These are phyloP conservation scores for Oryctes rhinoceros DNA, from an alignment of 1,140 invertebrate genomes.

Conservation along the genomic window DNA sequence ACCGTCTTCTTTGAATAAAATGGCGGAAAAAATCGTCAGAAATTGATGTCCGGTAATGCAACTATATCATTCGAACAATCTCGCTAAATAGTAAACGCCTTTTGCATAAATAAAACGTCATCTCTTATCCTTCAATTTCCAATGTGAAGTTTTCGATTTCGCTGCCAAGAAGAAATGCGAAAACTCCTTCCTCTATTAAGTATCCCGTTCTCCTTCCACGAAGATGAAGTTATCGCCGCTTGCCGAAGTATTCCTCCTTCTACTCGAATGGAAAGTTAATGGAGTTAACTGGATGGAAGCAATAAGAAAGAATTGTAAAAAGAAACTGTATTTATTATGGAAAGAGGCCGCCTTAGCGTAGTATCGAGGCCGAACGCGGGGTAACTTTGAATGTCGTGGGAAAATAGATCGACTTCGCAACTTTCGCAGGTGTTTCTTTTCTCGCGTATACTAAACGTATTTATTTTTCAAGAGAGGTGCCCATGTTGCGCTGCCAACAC, in stretches of 20 bases:
- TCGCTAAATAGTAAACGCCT: too few species aligned
- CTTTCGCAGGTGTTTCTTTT: slow-evolving; percentile 5
- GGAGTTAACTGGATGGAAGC: neutral
- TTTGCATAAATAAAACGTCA: too few species aligned
- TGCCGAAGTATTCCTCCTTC: neutral
- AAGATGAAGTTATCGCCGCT: slow-evolving; percentile 10
- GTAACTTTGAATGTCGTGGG: slow-evolving; percentile 8
- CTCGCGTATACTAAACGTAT: neutral
- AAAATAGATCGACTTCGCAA: slow-evolving; percentile 9
- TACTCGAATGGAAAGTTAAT: slow-evolving; percentile 12
- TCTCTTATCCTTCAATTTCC: too few species aligned
- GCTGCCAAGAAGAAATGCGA: neutral
- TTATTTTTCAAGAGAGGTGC: slow-evolving; percentile 10
- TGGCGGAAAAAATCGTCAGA: too few species aligned
- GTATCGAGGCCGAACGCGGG: neutral
- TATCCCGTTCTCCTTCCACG: neutral
- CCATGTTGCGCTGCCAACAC: neutral
- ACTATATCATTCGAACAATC: too few species aligned
- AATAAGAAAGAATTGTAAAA: slow-evolving; percentile 19
- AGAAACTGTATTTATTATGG: slow-evolving; percentile 18
- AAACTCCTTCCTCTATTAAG: neutral
- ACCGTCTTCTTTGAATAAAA: too few species aligned
- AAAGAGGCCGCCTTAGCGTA: neutral
- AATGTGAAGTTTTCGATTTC: too few species aligned
- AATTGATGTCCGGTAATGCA: too few species aligned